Conservation (phyloP, 2,113 vertebrate species). For the Sphyrna mokarran region DNA sequence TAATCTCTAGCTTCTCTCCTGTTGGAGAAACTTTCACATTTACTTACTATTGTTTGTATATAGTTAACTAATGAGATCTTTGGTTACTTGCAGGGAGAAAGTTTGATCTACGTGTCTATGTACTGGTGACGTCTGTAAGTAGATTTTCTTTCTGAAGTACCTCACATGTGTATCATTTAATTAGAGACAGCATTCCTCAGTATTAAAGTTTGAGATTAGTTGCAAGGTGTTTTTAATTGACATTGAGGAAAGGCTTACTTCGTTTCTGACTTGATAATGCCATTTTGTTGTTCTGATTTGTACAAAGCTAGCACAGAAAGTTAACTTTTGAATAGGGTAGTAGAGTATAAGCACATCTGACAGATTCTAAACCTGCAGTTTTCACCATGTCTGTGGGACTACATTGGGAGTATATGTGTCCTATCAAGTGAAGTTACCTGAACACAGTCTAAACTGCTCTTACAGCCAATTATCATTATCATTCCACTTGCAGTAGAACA, state of each 20-base stretch:
- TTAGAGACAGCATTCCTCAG: neutral
- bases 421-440: neutral
- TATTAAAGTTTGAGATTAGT: neutral
- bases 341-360: neutral
- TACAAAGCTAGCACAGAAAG: neutral
- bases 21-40: neutral
- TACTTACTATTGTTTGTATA: neutral
- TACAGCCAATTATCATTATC: neutral
- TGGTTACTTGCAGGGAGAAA: conserved; percentile 61
- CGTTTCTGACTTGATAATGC: neutral
- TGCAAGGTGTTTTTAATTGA: neutral
- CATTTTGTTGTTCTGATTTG: neutral
- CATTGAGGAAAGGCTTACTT: neutral
- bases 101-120: conserved; percentile 77
- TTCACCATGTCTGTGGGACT: neutral
- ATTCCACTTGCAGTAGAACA: neutral
- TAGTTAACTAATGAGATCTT: neutral
- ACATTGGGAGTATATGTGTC: neutral
- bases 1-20: neutral
- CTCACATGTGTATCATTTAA: neutral
- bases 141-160: neutral
- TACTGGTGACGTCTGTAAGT: conserved; percentile 72
- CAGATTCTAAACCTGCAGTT: neutral
- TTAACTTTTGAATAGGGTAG: neutral
- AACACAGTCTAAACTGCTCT: neutral